Evolutionary conservation across 2,888 invertebrate species (phyloP).

Genomic region (Eutolmus rufibarbis): DNA sequence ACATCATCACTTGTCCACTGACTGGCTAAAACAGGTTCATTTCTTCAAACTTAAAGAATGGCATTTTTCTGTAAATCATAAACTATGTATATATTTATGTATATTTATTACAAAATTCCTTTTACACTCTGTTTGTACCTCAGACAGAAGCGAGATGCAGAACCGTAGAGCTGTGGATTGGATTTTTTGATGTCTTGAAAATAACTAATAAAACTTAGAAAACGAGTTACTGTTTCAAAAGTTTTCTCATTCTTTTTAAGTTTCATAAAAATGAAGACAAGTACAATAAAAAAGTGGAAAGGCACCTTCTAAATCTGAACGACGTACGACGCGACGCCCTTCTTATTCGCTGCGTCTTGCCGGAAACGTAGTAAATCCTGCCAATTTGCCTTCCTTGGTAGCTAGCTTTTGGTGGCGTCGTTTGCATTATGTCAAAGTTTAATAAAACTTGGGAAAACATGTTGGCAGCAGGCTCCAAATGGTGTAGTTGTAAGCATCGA

Average conservation of each 20-base stretch:
- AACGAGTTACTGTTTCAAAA: background rate
- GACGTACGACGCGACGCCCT: background rate
- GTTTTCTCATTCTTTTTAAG: background rate
- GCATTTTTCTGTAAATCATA: too few relatives aligned
- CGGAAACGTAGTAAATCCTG: background rate
- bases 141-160: background rate
- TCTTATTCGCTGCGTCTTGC: background rate
- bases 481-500: background rate
- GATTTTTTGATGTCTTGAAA: background rate
- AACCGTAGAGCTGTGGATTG: background rate
- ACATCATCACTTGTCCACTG: too few relatives aligned
- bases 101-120: background rate
- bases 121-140: background rate
- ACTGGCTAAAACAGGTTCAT: too few relatives aligned
- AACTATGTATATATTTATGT: background rate
- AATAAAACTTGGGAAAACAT: background rate
- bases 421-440: background rate
- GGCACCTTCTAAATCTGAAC: background rate
- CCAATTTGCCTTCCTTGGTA: background rate
- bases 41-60: too few relatives aligned
- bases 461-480: background rate
- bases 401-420: background rate
- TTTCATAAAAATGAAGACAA: background rate
- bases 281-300: background rate
- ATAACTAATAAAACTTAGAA: background rate